Conservation (phyloP, 2,888 invertebrate species). For the Pilophorus perplexus region DNA sequence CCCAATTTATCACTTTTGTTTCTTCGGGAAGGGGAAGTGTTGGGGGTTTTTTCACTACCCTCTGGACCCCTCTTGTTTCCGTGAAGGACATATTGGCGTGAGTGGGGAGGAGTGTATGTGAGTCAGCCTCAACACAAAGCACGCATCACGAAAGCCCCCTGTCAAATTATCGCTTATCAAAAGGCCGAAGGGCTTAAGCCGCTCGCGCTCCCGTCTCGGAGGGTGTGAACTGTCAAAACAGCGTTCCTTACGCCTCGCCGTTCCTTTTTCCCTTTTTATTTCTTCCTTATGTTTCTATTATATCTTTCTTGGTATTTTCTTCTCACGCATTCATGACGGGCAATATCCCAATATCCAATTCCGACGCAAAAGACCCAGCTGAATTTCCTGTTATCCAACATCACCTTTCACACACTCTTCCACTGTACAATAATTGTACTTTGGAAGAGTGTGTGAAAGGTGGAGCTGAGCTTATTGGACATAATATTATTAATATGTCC, state of each 20-base stretch:
- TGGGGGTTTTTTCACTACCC: neutral
- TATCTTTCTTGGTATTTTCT: neutral
- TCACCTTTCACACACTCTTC: too few relatives aligned
- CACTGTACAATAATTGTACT: too few relatives aligned
- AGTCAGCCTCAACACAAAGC: constrained; percentile 16
- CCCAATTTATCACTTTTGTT: constrained; percentile 32
- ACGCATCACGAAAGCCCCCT: constrained; percentile 22
- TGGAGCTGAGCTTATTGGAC: too few relatives aligned
- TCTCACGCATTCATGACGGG: too few relatives aligned
- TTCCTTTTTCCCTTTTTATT: neutral
- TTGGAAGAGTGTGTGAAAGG: too few relatives aligned
- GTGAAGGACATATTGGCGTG: constrained; percentile 13
- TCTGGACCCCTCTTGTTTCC: neutral
- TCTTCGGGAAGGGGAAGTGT: too few relatives aligned
- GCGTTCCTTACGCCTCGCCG: neutral
- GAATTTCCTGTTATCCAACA: too few relatives aligned
- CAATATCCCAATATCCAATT: too few relatives aligned
- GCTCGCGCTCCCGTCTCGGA: neutral
- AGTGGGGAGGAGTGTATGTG: neutral
- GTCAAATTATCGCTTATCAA: constrained; percentile 20
- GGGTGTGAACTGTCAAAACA: neutral
- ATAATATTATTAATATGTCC: too few relatives aligned
- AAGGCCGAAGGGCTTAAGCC: neutral
- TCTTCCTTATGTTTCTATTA: neutral
- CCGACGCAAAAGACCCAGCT: too few relatives aligned